Base-by-base conservation (phyloP, 2,113 vertebrate genomes). In the Antennarius striatus region DNA sequence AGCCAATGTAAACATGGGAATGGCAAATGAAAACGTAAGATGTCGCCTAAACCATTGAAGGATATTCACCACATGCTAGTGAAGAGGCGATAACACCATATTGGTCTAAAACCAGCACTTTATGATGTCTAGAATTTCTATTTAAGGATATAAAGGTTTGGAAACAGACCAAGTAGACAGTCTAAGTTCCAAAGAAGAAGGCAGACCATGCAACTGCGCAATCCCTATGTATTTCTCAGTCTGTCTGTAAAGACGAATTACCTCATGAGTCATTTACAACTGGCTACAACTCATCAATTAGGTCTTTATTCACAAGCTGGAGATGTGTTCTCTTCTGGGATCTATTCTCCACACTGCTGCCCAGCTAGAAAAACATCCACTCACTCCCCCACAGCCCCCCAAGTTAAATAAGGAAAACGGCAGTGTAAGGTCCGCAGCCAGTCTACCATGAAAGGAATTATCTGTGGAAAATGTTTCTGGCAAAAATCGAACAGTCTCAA, bases 381-480 rank as follows among this genome's bases (percentile, higher is more conserved):
- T 71, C 82, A 82, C 84, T 75, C 78, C 77, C 77, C 76, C 52
- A 14, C 76, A 73, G 53, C 63, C 78, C 75, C 79, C 73, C 54
- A 84, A 85, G 85, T 91, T 87, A 91, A 90, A 91, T 88, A 91
- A 88, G 89, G 88, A 88, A 89, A 90, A 87, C 69, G 71, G 48
- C 81, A 67, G 80, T 17, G 54, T 65, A 80, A 73, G 75, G 89
- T 90, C 85, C 81, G 71, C 79, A 81, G 71, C 67, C 86, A 90
- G 83, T 48, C 80, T 71, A 80, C 84, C 89, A 84, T 90, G 90
- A 90, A 88, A 84, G 86, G 86, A 92, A 90, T 90, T 86, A 90
- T 91, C 88, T 88, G 83, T 89, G 87, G 86, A 90, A 91, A 91
- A 90, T 90, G 81, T 86, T 84, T 87, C 90, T 88, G 82, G 79